Evolutionary conservation across 2,797 vertebrate species (phyloP).

Genomic region (Sarcoramphus papa): DNA sequence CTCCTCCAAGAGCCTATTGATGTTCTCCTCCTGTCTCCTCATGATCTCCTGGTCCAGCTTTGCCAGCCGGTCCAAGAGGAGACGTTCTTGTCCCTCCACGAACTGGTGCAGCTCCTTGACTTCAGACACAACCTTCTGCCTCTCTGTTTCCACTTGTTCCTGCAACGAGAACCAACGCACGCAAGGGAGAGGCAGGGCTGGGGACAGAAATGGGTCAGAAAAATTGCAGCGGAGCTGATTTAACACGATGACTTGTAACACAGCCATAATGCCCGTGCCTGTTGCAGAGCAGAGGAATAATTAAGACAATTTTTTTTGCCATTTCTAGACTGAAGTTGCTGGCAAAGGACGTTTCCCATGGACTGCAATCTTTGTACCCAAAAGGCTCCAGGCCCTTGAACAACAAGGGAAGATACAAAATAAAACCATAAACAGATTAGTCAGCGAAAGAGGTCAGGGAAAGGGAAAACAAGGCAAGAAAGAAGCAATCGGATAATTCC

Average conservation of each 20-base stretch:
- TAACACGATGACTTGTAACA: not conserved
- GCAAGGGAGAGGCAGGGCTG: not conserved
- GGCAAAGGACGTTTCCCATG: not conserved
- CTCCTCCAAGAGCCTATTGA: not conserved
- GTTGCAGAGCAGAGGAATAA: not conserved
- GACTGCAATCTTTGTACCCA: not conserved
- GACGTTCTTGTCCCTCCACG: not conserved
- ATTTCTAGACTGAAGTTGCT: not conserved
- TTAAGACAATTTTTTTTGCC: too few species aligned
- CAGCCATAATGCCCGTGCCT: not conserved
- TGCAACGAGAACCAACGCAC: rapidly evolving
- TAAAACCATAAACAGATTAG: not conserved
- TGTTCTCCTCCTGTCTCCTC: not conserved
- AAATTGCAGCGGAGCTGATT: not conserved
- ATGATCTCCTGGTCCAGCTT: not conserved
- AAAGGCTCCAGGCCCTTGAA: not conserved
- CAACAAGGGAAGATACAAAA: not conserved
- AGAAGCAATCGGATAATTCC: rapidly evolving
- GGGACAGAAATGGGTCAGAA: not conserved
- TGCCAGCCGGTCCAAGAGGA: not conserved
- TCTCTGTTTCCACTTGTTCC: not conserved
- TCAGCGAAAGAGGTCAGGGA: rapidly evolving
- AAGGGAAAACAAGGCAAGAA: not conserved
- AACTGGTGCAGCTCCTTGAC: not conserved
- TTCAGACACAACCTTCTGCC: not conserved